Base-by-base conservation (phyloP, 2,797 vertebrate genomes). In the Cyprinodon diabolis region DNA sequence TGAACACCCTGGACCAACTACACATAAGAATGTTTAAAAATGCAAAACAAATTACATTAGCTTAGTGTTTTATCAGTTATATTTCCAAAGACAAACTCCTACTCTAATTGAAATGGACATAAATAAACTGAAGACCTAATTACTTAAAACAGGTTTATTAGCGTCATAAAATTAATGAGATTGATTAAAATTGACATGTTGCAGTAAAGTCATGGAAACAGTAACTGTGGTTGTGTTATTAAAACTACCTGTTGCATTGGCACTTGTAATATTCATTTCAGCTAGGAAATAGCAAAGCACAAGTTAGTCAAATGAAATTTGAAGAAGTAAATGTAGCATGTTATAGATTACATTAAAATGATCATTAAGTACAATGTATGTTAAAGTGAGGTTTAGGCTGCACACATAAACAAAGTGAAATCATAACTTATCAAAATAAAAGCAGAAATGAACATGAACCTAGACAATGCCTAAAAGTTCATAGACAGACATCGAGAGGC, bases 1-100 rank as follows among this genome's bases (percentile, higher is more conserved):
- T 52, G 86, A 80, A 72, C 93, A 93, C 17, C 76, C 89, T 93
- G 40, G 12, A 86, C 54, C 11, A 85, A 47, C 43, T 23, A 35
- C 14, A 67, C 19, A 67, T 15, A 67, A 23, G 47, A 67, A 13
- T 48, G 7, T 23, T 66, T 66, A 30, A 30, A 30, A 30, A 30
- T 47, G 43, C 8, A 43, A 21, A 25, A 7, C 14, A 51, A 51
- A 51, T 23, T 35, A 25, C 0, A 35, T 23, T 11, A 15, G 23
- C 7, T 30, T 2, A 2, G 2, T 15, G 11, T 43, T 45, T 4
- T 21, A 52, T 37, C 35, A 35, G 7, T 58, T 8, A 58, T 5
- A 6, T 58, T 58, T 58, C 4, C 30, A 58, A 17, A 8, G 8
- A 2, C 4, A 35, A 47, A 11, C 45, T 30, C 30, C 30, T 30